phyloP scores from a whole-genome alignment of 2,113 vertebrate species.

The Emberiza fucata region DNA sequence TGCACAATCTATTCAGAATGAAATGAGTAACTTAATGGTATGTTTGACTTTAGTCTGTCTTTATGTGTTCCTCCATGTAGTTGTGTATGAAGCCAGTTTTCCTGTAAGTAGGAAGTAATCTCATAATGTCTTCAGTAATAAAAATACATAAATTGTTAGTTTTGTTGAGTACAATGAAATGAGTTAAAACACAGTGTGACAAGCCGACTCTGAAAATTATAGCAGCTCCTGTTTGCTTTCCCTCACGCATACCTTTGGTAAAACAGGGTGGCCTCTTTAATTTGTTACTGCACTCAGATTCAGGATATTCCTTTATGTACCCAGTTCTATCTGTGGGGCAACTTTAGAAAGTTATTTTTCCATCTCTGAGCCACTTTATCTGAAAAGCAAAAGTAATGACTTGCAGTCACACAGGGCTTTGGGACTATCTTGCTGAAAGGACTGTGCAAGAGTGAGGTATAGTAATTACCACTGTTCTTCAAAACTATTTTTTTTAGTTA shows the following conservation, averaged over 20 bases:
- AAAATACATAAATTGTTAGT: background rate
- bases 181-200: background rate
- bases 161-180: background rate
- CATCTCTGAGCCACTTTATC: background rate
- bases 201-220: background rate
- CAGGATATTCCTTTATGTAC: rapidly evolving
- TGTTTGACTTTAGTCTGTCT: background rate
- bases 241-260: background rate
- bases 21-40: background rate
- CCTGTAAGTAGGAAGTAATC: background rate
- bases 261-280: background rate
- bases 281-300: background rate
- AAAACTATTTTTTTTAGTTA: background rate
- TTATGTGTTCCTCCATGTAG: background rate
- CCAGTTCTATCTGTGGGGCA: background rate
- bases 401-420: background rate
- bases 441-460: background rate
- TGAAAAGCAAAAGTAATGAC: background rate
- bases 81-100: background rate
- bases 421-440: background rate
- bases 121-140: background rate
- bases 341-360: background rate
- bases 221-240: background rate
- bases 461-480: background rate
- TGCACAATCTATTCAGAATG: background rate